These are phyloP conservation scores for Syritta pipiens DNA, from an alignment of 2,888 invertebrate species.

Conservation along the genomic window DNA sequence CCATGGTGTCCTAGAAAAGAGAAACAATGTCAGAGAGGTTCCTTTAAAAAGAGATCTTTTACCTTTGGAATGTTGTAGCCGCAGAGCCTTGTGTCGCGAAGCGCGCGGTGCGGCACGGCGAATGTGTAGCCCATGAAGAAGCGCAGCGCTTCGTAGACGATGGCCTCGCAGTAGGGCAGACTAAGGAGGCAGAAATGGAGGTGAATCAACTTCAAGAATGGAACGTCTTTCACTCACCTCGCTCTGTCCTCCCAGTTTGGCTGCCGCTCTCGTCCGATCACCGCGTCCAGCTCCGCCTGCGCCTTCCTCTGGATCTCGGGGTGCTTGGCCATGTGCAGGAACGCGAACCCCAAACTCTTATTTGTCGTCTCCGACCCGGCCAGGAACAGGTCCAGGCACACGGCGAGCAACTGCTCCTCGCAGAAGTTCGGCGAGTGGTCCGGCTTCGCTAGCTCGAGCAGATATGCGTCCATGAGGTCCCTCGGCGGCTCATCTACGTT, in stretches of 20 bases:
- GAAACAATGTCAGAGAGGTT: not conserved
- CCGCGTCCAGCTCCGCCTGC: constrained; percentile 87
- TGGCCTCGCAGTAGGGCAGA: constrained; percentile 89
- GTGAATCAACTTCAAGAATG: not conserved
- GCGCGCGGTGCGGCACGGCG: constrained; percentile 89
- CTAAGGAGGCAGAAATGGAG: constrained; percentile 77
- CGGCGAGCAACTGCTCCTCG: constrained; percentile 88
- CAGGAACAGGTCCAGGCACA: constrained; percentile 92
- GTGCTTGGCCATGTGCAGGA: constrained; percentile 86
- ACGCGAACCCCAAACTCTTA: constrained; percentile 88
- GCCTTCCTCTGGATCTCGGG: constrained; percentile 87
- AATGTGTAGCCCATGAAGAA: constrained; percentile 90
- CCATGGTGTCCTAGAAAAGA: constrained; percentile 86
- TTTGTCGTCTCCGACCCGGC: constrained; percentile 93
- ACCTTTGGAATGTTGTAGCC: constrained; percentile 90
- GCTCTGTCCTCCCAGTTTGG: constrained; percentile 86
- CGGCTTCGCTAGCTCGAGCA: constrained; percentile 84
- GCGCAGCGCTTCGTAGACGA: constrained; percentile 87
- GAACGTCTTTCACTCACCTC: constrained; percentile 80
- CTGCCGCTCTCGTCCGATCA: constrained; percentile 85
- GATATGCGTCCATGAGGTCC: constrained; percentile 91
- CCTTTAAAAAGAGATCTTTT: constrained; percentile 43
- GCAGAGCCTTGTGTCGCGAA: constrained; percentile 85
- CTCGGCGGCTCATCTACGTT: constrained; percentile 82
- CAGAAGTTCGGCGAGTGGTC: constrained; percentile 82